A percentile compares a stretch with the other conserved stretches of the same genome.
Conservation (phyloP, 2,113 vertebrate species). For the Cebus imitator region DNA sequence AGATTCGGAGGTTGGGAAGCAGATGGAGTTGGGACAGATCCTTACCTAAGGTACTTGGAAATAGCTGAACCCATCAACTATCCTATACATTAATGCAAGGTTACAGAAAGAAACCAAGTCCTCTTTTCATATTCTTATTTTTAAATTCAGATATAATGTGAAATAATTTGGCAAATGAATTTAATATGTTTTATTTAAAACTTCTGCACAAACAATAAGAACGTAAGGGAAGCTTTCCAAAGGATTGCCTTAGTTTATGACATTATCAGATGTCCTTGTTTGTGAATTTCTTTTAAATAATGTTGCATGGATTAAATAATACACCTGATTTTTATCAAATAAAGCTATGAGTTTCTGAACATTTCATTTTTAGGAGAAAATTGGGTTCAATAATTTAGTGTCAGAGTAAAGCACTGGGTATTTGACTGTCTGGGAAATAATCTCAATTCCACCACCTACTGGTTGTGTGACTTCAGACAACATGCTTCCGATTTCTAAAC, state of each 20-base stretch:
- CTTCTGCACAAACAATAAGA: neutral
- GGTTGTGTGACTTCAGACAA: neutral
- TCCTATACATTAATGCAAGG: neutral
- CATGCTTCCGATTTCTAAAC: neutral
- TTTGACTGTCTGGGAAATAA: neutral
- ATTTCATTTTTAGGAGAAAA: neutral
- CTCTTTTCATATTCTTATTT: neutral
- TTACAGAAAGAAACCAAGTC: neutral
- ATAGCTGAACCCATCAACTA: neutral
- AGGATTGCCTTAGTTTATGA: neutral
- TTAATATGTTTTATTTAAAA: neutral
- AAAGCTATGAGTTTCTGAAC: neutral
- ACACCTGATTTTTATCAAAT: neutral
- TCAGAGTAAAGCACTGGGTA: neutral
- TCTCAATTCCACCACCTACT: neutral
- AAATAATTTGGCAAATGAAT: neutral
- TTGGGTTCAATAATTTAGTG: neutral
- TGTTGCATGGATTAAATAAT: neutral
- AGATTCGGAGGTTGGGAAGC: neutral
- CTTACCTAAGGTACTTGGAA: neutral
- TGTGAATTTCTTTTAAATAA: slow-evolving; percentile 28
- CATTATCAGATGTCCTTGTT: neutral
- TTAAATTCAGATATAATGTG: neutral
- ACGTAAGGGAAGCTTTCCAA: neutral
- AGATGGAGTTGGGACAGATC: neutral